Percentiles rank a stretch among this genome's conserved stretches.
phyloP scores from a whole-genome alignment of 2,113 vertebrate genomes.

The Oophaga pumilio region DNA sequence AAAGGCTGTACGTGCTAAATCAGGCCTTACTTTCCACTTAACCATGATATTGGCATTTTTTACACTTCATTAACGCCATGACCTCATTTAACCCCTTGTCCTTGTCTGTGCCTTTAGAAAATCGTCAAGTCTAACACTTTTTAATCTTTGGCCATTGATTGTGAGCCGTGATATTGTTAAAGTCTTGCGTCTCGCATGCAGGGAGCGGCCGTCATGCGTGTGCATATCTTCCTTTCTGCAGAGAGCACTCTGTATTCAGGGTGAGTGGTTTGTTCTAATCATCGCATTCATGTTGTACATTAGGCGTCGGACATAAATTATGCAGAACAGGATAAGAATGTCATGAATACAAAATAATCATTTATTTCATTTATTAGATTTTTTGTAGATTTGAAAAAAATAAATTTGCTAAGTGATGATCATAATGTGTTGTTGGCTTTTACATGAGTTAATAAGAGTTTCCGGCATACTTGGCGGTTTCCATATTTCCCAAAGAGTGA shows the following conservation, averaged over 20 bases:
- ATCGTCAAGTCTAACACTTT: neutral
- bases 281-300: conserved; percentile 32
- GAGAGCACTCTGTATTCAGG: neutral
- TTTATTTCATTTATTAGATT: neutral
- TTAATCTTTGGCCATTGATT: conserved; percentile 5
- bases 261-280: neutral
- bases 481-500: neutral
- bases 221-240: neutral
- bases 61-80: conserved; percentile 3
- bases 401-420: neutral
- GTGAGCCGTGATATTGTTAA: neutral
- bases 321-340: conserved; percentile 1
- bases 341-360: conserved; percentile 20
- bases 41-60: conserved; percentile 7
- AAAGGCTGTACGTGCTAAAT: neutral
- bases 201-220: neutral
- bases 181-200: neutral
- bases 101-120: neutral
- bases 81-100: neutral
- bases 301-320: neutral
- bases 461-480: neutral
- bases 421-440: neutral
- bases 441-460: conserved; percentile 1
- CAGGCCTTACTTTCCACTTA: neutral
- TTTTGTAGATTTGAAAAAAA: conserved; percentile 12